Base-by-base conservation (phyloP, 2,797 vertebrate species). In the Gymnocypris eckloni region DNA sequence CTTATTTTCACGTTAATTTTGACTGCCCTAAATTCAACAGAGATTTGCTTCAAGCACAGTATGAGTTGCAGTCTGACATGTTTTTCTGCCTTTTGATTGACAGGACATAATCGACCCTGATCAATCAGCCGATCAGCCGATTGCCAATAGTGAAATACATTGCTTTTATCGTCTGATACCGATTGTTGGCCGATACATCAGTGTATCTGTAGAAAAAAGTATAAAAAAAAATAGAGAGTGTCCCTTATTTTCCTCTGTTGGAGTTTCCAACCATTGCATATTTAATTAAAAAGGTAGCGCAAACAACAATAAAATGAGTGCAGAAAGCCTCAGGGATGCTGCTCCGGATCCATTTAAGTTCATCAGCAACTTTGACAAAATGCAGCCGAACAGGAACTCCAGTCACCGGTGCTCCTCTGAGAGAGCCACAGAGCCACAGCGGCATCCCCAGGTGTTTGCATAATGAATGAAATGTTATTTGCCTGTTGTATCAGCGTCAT, bases 391-490 rank as follows among this genome's bases (percentile, higher is more conserved):
- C 12, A 45, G 83, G 69, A 87, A 83, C 39, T 80, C 28, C 39
- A 71, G 52, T 69, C 72, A 50, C 59, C 8, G 50, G 48, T 4
- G 4, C 83, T 77, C 76, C 83, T 91, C 80, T 69, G 89, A 87
- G 82, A 87, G 83, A 82, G 78, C 8, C 4, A 28, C 54, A 22
- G 4, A n/a, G 79, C 90, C 41, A 50, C 82, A 79, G 64, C 61
- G 41, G 64, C 25, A 78, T 83, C 86, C 75, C 84, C 86, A 91
- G 89, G 91, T 89, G 81, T 84, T 79, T 48, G 54, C 79, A 77
- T 86, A 90, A 89, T 92, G 86, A 92, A 92, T 88, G n/a, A 86
- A 72, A 90, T 81, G 82, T 87, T 90, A 86, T 81, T 81, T 87
- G 76, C 87, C 70, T 28, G 86, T 83, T 87, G 33, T 78, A 84